Evolutionary conservation across 2,797 vertebrate species (phyloP).

Genomic region (Pterois miles): DNA sequence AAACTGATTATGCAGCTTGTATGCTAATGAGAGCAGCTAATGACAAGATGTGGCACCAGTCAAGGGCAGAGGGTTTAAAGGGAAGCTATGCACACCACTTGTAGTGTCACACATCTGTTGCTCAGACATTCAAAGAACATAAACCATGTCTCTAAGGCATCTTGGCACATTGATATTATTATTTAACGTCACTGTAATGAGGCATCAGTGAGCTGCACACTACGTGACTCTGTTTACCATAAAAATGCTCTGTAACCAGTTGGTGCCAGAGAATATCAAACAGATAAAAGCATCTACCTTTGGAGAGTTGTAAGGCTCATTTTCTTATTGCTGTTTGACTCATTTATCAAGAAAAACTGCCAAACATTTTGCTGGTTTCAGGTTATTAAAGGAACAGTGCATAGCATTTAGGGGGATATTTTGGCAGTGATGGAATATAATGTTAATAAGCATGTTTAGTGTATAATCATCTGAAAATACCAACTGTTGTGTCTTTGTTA

Average conservation of each 20-base stretch:
- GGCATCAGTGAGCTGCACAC: background rate
- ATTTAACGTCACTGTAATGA: conserved; percentile 3
- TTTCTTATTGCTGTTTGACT: background rate
- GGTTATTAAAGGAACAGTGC: background rate
- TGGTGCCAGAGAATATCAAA: background rate
- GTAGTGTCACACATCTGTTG: background rate
- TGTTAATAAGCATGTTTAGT: too few relatives aligned
- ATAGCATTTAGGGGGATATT: too few relatives aligned
- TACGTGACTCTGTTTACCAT: background rate
- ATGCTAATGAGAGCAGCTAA: conserved; percentile 49
- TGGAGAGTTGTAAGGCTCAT: background rate
- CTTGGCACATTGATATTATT: background rate
- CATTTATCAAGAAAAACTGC: background rate
- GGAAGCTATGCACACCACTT: background rate
- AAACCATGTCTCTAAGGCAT: background rate
- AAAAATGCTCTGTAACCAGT: background rate
- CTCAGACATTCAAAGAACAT: background rate
- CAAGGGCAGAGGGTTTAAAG: conserved; percentile 28
- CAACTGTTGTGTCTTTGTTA: too few relatives aligned
- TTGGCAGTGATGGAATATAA: too few relatives aligned
- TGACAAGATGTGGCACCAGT: conserved; percentile 24
- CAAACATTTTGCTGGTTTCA: background rate
- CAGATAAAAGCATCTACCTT: background rate
- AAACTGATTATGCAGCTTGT: conserved; percentile 24
- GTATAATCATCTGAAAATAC: too few relatives aligned